Conservation (phyloP, 2,113 vertebrate genomes). For the Odocoileus hemionus region DNA sequence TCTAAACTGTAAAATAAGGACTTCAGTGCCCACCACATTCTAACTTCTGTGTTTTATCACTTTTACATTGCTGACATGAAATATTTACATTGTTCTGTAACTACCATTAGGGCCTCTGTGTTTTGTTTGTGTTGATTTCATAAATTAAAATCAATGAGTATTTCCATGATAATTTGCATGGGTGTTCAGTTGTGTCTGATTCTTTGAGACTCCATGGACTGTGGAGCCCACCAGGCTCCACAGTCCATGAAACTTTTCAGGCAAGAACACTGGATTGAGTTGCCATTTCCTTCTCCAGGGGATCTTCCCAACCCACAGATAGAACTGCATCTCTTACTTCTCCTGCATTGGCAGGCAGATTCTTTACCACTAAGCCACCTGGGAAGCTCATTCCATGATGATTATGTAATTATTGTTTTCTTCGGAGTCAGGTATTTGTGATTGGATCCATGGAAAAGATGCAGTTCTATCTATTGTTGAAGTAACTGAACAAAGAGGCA, state of each 20-base stretch:
- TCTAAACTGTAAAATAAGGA: background rate
- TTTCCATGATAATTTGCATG: background rate
- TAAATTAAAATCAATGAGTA: background rate
- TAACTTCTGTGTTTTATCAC: background rate
- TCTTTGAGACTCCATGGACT: background rate
- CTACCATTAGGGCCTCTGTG: background rate
- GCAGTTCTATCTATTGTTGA: background rate
- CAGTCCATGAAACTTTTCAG: background rate
- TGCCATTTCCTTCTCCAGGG: background rate
- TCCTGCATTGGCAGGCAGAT: background rate
- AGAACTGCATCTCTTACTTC: background rate
- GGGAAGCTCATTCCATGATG: background rate
- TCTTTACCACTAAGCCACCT: background rate
- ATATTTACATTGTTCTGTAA: background rate
- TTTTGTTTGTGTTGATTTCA: constrained; percentile 25
- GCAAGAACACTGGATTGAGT: background rate
- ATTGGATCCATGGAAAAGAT: background rate
- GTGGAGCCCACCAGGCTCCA: background rate
- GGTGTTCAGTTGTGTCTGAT: background rate
- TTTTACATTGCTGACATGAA: background rate
- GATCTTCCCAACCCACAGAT: background rate
- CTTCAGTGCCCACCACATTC: background rate
- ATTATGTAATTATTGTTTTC: background rate
- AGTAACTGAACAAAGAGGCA: background rate
- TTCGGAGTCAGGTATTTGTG: background rate